Evolutionary conservation across 1,140 invertebrate genomes (phyloP), one percentile per base, ranked within the genome.

Genomic region (Hyles vespertilio): DNA sequence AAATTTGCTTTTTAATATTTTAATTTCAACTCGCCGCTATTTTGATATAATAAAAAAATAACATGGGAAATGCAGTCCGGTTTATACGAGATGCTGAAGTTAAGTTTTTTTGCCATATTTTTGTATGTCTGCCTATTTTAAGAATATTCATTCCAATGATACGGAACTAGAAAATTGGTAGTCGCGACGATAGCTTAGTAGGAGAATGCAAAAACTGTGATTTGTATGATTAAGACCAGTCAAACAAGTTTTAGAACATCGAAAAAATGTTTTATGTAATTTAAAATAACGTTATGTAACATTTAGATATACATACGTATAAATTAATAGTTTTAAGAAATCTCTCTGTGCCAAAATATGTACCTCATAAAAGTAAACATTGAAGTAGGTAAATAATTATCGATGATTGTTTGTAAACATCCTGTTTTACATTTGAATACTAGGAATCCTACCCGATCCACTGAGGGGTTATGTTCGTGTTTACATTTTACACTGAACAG

Each of bases 291-390:
- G 59, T 81, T 76, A 82, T 76, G 77, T 76, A 81, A 79, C 62
- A 69, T 77, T 70, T 81, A 80, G 73, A 75, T 77, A 77, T 63
- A 65, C 47, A 59, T 55, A 65, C 52, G 47, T 61, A 66, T 79
- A 75, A 79, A 78, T 75, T 74, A 79, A 69, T 86, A 85, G 81
- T 67, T 76, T 60, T 88, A 86, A 88, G 84, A 81, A 88, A 87
- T 90, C 89, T 90, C 89, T 90, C 87, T 90, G 89, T 90, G 89
- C 89, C 89, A 90, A 90, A 90, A 89, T 81, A 87, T 84, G 86
- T 90, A 90, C 89, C 89, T 90, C 89, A 89, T 90, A 89, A 84
- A 80, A 81, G 69, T 84, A 84, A 83, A 89, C 85, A 84, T 74
- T 87, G 81, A 84, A 74, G 81, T 88, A 89, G 81, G 81, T 89